Percentiles rank a stretch among this genome's conserved stretches.
phyloP scores from a whole-genome alignment of 2,113 vertebrate species.

The Haliaeetus leucogaster region DNA sequence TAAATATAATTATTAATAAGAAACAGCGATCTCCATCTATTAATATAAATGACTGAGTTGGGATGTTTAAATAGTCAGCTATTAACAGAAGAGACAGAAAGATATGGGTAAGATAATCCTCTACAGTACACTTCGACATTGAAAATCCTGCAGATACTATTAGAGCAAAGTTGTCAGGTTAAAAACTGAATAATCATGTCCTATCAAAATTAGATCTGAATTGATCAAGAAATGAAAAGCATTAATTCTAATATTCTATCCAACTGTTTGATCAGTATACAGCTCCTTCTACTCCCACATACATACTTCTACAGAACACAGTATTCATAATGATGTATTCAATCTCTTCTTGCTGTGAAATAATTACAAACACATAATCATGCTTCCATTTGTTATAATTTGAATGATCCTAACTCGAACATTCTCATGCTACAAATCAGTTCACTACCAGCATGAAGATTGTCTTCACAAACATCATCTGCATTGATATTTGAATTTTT shows the following conservation, averaged over 20 bases:
- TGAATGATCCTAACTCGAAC: neutral
- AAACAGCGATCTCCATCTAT: neutral
- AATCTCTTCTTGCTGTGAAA: neutral
- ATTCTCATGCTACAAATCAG: neutral
- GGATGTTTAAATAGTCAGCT: neutral
- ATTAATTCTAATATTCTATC: neutral
- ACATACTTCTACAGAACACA: neutral
- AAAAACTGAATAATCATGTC: neutral
- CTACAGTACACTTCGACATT: neutral
- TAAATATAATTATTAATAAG: neutral
- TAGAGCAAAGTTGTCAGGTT: neutral
- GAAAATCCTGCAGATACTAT: neutral
- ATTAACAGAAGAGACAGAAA: neutral
- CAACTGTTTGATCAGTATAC: neutral
- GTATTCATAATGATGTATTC: neutral
- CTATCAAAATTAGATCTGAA: neutral
- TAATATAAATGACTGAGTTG: neutral
- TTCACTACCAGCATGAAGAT: neutral
- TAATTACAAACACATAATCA: neutral
- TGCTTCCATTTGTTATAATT: neutral
- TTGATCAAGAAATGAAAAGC: neutral
- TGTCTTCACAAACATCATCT: neutral
- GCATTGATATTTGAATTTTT: neutral
- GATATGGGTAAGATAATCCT: neutral
- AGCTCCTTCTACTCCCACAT: neutral